Evolutionary conservation across 1,140 invertebrate genomes (phyloP).

Genomic region (Listronotus oregonensis): DNA sequence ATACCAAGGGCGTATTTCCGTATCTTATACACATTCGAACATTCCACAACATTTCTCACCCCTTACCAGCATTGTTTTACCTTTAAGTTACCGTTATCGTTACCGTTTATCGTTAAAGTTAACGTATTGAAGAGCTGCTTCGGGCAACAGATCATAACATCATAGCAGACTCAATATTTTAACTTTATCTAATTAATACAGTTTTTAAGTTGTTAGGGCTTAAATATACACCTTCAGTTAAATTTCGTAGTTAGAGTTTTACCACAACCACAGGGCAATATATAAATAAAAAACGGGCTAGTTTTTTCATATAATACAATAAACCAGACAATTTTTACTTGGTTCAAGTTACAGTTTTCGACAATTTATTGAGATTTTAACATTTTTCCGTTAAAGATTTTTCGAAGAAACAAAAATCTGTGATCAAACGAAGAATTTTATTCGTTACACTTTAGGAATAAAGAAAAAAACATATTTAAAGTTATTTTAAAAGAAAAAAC

Average conservation of each 20-base stretch:
- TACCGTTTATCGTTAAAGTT: constrained; percentile 40
- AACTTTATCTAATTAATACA: constrained; percentile 36
- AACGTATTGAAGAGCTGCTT: constrained; percentile 47
- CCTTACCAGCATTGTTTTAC: constrained; percentile 13
- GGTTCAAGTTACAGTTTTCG: constrained; percentile 26
- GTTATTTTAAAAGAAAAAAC: constrained; percentile 48
- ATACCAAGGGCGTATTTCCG: constrained; percentile 32
- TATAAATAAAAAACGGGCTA: constrained; percentile 45
- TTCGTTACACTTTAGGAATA: constrained; percentile 50
- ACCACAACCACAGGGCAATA: constrained; percentile 47
- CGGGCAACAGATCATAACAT: constrained; percentile 46
- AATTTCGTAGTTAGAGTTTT: constrained; percentile 36
- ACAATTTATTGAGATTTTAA: constrained; percentile 24
- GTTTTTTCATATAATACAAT: constrained; percentile 44
- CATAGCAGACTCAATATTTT: constrained; percentile 48
- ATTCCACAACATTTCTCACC: constrained; percentile 7
- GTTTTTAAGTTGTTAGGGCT: constrained; percentile 38
- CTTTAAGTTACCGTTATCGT: constrained; percentile 19
- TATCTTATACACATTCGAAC: not conserved
- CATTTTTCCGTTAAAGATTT: constrained; percentile 20
- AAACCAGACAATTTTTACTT: constrained; percentile 36
- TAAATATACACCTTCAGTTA: constrained; percentile 31
- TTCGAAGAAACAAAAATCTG: constrained; percentile 41
- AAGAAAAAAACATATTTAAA: constrained; percentile 36
- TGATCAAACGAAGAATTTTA: constrained; percentile 31